Percentiles rank a stretch among this genome's conserved stretches.
Conservation (phyloP, 2,797 vertebrate species). For the Crenuchus spilurus region DNA sequence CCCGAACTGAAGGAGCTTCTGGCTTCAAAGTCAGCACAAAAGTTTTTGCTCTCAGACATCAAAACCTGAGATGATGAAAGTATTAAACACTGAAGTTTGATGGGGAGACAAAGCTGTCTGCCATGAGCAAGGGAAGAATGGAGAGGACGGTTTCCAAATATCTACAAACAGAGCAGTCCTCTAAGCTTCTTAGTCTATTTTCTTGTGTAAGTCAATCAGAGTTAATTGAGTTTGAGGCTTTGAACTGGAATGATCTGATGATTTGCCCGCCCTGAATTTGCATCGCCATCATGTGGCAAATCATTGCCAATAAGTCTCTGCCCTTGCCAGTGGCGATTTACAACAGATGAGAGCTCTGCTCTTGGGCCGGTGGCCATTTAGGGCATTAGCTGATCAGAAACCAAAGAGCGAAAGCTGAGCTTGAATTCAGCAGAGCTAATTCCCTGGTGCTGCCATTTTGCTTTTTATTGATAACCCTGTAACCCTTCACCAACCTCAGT, state of each 20-base stretch:
- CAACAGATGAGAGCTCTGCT: constrained; percentile 25
- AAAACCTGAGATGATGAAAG: constrained; percentile 55
- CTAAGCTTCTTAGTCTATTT: constrained; percentile 11
- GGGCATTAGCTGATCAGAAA: constrained; percentile 58
- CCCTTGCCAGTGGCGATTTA: constrained; percentile 49
- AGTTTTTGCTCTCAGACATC: constrained; percentile 61
- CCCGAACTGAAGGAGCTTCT: constrained; percentile 66
- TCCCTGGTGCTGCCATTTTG: constrained; percentile 41
- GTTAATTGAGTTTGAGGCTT: constrained; percentile 44
- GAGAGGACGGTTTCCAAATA: too few species aligned
- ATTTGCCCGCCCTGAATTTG: constrained; percentile 17
- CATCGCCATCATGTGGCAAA: constrained; percentile 32
- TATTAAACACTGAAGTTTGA: constrained; percentile 55
- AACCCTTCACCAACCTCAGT: constrained; percentile 11
- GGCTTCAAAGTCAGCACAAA: constrained; percentile 72
- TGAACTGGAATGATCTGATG: constrained; percentile 27
- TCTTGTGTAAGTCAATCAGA: constrained; percentile 28
- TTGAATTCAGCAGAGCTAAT: constrained; percentile 26
- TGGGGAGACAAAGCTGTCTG: constrained; percentile 42
- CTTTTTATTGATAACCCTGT: constrained; percentile 63
- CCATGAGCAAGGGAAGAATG: too few species aligned
- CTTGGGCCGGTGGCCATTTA: constrained; percentile 53
- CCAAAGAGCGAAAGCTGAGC: constrained; percentile 31
- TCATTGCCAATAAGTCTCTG: constrained; percentile 32
- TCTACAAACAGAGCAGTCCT: constrained; percentile 8